Percentiles rank a stretch among this genome's conserved stretches.
These are phyloP conservation scores for Macropus fuliginosus DNA, from an alignment of 2,797 vertebrate genomes.

Conservation along the genomic window DNA sequence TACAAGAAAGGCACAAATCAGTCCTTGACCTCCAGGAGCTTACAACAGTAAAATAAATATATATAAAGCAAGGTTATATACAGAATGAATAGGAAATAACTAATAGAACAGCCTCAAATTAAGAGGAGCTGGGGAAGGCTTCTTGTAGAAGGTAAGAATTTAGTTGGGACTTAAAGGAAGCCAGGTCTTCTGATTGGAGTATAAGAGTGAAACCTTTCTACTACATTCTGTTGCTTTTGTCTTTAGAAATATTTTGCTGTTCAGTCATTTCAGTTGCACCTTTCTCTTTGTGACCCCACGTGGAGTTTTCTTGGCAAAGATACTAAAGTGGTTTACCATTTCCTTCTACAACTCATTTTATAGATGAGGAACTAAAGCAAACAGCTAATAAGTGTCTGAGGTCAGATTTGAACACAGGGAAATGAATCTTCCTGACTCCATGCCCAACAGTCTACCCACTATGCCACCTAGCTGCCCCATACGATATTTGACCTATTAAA, in stretches of 20 bases:
- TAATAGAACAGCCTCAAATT: neutral
- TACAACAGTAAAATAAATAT: neutral
- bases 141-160: neutral
- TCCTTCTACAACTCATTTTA: neutral
- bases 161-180: neutral
- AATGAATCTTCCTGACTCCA: neutral
- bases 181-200: neutral
- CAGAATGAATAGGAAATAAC: neutral
- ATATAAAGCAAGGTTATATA: neutral
- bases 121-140: neutral
- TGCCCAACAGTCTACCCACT: neutral
- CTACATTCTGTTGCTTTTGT: neutral
- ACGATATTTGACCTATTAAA: neutral
- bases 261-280: neutral
- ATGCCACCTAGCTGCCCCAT: neutral
- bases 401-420: neutral
- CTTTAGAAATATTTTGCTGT: neutral
- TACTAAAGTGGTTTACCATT: neutral
- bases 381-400: neutral
- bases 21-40: neutral
- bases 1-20: slow-evolving; percentile 12
- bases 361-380: neutral
- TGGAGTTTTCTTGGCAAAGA: neutral
- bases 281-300: neutral
- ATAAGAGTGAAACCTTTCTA: neutral